Base-by-base conservation (phyloP, 2,797 vertebrate genomes). In the Hemibagrus guttatus region DNA sequence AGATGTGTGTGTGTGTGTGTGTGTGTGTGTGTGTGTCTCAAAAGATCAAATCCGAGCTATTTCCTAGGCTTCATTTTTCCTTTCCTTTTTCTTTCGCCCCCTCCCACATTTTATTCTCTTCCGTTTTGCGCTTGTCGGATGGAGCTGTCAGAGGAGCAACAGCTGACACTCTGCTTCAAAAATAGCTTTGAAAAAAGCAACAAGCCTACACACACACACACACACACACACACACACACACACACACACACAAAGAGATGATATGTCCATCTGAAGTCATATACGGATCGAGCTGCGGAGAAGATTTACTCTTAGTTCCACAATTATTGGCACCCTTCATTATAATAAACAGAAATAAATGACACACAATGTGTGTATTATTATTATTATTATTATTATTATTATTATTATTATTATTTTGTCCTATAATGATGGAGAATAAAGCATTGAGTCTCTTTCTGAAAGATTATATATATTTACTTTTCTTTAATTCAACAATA, bases 151-250 rank as follows among this genome's bases (percentile, higher is more conserved):
- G 46, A 85, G 69, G 52, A 88, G 68, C 80, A 88, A 63, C 75
- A 88, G 80, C 84, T 85, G 84, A 88, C 87, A 85, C 87, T 84
- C 83, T 26, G 72, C 52, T 82, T 88, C 79, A 88, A 71, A 88
- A 88, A 85, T 84, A 88, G 80, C 87, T 84, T 83, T 21, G 16
- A 81, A 39, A 83, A 75, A 85, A 84, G 59, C 61, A 68, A 81
- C 71, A 58, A 74, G 74, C 49, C 39, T 64, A 85, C 13, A 61
- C 82, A 79, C 46, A 85, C 64, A 72, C 56, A 72, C 35, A 71
- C 82, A 79, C 23, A 78, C 63, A 49, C 31, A 63, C 86, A 87
- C 75, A 81, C 35, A 63, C 31, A 63, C 31, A 59, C 56, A 64
- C 58, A 61, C 28, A 79, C 52, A 58, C 28, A 79, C 31, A 42